These are phyloP conservation scores for Megaceryle alcyon DNA, from an alignment of 2,797 vertebrate genomes.

Conservation along the genomic window DNA sequence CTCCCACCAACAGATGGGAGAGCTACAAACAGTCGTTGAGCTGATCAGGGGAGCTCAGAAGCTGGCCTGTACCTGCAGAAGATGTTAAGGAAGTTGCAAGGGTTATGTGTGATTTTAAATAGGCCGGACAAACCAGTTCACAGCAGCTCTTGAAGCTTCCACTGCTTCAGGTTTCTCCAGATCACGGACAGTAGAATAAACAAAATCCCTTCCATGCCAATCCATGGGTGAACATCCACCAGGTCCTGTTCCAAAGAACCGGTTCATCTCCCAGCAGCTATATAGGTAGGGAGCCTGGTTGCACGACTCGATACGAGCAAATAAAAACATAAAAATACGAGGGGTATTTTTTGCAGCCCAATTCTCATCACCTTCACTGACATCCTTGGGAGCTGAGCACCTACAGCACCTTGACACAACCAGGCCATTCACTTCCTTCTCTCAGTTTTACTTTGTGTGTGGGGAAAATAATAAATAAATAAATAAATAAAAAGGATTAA, in stretches of 20 bases:
- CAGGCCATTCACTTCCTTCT: neutral
- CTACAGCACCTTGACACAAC: neutral
- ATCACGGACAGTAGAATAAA: neutral
- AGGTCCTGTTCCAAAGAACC: neutral
- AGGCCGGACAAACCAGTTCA: neutral
- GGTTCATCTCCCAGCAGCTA: neutral
- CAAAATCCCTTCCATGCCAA: neutral
- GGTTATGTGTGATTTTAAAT: fast-evolving
- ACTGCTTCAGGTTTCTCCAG: neutral
- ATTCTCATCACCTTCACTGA: neutral
- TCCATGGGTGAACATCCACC: neutral
- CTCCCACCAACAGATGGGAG: neutral
- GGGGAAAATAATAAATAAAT: neutral
- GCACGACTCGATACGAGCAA: fast-evolving
- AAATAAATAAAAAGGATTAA: neutral
- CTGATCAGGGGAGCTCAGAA: neutral
- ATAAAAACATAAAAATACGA: no score
- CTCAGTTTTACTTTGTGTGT: neutral
- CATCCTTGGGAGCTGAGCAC: neutral
- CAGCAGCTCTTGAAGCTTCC: neutral
- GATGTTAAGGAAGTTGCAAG: neutral
- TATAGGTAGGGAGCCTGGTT: fast-evolving
- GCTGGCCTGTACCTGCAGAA: neutral
- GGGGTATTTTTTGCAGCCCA: neutral
- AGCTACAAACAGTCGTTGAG: neutral